Conservation (phyloP, 2,888 invertebrate species). For the Chymomyza procnemis region DNA sequence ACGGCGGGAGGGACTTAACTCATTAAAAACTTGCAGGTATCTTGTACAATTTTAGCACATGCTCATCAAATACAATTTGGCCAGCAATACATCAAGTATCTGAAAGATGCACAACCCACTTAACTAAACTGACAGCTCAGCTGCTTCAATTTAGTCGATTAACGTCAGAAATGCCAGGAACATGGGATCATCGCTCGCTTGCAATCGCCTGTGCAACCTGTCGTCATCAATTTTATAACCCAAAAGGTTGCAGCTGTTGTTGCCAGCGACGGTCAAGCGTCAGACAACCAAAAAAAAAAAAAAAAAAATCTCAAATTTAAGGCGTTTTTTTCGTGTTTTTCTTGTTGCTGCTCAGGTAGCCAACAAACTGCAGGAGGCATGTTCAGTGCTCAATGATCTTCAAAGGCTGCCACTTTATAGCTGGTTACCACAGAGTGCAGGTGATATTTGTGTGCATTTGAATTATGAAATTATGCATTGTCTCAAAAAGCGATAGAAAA, state of each 20-base stretch:
- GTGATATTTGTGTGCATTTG: conserved; percentile 56
- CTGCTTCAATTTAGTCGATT: conserved; percentile 76
- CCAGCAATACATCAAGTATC: conserved; percentile 54
- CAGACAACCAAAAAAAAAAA: conserved; percentile 13
- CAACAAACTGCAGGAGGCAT: conserved; percentile 38
- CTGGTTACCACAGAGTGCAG: conserved; percentile 34
- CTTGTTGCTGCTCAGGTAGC: conserved; percentile 49
- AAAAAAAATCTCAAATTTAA: conserved; percentile 47
- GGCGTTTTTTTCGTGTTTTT: conserved; percentile 2
- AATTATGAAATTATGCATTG: conserved; percentile 56
- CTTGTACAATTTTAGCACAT: conserved; percentile 32
- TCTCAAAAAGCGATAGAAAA: conserved; percentile 2
- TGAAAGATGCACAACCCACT: conserved; percentile 57
- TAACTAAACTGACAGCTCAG: conserved; percentile 73
- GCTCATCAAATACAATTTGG: conserved; percentile 38
- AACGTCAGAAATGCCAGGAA: conserved; percentile 61
- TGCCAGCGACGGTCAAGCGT: conserved; percentile 21
- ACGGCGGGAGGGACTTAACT: neutral
- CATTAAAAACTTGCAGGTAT: neutral
- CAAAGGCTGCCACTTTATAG: conserved; percentile 21
- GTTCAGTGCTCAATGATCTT: conserved; percentile 43
- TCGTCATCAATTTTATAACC: conserved; percentile 71
- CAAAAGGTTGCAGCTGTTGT: conserved; percentile 56
- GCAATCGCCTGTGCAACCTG: conserved; percentile 60
- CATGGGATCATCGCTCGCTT: conserved; percentile 21